Conservation (phyloP, 2,797 vertebrate genomes). For the Anguilla anguilla region DNA sequence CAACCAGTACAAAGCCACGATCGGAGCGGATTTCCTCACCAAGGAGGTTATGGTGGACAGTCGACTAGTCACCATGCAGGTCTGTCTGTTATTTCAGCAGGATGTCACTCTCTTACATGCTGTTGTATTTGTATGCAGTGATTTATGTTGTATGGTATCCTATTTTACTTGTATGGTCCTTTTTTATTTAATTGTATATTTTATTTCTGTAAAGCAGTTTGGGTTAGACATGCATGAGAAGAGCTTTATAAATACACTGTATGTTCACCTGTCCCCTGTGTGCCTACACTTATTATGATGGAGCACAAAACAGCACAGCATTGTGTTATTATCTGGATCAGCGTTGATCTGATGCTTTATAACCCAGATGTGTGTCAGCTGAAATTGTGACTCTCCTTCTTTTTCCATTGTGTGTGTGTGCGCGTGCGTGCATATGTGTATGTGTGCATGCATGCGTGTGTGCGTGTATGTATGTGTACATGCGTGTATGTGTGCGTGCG, state of each 20-base stretch:
- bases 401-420: neutral
- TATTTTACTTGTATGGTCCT: neutral
- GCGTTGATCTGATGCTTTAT: neutral
- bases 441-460: conserved; percentile 42
- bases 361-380: neutral
- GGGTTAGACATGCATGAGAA: too few species aligned
- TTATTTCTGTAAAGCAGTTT: too few species aligned
- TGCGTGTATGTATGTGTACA: conserved; percentile 12
- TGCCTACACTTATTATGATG: neutral
- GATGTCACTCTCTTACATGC: neutral
- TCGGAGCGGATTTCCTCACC: conserved; percentile 63
- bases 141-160: neutral
- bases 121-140: neutral
- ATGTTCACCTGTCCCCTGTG: neutral
- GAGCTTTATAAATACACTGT: neutral
- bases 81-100: conserved; percentile 26
- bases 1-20: conserved; percentile 66
- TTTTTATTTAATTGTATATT: too few species aligned
- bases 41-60: conserved; percentile 65
- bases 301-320: neutral
- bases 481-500: neutral
- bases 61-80: conserved; percentile 63
- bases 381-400: neutral
- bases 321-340: neutral
- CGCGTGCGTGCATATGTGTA: conserved; percentile 45